Conservation (phyloP, 2,888 invertebrate species). For the Himalopsyche anomala region DNA sequence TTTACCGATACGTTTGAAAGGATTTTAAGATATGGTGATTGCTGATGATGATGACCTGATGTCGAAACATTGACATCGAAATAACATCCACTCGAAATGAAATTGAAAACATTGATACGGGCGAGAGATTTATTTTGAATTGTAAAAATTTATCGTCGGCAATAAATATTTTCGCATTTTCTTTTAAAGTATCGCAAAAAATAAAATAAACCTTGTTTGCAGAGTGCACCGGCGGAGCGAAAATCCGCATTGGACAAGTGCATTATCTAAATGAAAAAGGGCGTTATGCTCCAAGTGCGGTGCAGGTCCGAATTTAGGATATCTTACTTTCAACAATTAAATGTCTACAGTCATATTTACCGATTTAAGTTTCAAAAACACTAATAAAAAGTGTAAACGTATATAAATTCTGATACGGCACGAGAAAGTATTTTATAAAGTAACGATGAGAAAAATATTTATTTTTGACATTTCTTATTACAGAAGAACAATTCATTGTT, state of each 20-base stretch:
- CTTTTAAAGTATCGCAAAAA: neutral
- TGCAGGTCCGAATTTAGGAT: neutral
- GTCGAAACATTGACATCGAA: neutral
- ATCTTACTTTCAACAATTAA: neutral
- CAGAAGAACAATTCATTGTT: no score
- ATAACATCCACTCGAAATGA: neutral
- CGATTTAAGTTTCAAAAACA: no score
- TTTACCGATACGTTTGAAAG: no score
- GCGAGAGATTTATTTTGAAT: slow-evolving; percentile 11
- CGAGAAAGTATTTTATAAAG: no score
- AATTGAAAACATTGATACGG: neutral
- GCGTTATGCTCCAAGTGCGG: slow-evolving; percentile 22
- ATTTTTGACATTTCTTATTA: no score
- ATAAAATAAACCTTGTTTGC: slow-evolving; percentile 11
- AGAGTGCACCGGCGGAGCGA: slow-evolving; percentile 40
- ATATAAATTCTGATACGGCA: no score
- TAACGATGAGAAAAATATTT: no score
- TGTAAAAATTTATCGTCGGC: slow-evolving; percentile 24
- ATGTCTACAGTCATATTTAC: no score
- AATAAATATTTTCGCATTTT: slow-evolving; percentile 31
- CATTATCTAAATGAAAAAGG: slow-evolving; percentile 61
- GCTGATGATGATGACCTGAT: neutral
- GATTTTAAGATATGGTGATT: neutral
- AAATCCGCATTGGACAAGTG: slow-evolving; percentile 60
- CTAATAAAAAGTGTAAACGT: no score